Evolutionary conservation across 2,113 vertebrate species (phyloP).

Genomic region (Saccopteryx bilineata): DNA sequence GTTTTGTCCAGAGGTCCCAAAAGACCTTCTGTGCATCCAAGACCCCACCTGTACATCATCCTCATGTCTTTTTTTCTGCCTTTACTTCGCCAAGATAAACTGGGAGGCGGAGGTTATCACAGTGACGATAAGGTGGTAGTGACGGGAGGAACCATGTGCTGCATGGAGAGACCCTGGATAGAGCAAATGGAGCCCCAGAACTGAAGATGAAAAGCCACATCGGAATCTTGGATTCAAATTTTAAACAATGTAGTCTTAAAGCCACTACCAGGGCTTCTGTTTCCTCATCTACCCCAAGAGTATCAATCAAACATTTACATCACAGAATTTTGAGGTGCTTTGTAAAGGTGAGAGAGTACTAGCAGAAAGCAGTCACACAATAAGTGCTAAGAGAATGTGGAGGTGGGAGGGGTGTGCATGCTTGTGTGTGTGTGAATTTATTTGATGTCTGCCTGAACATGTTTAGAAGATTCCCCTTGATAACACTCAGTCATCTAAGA

Average conservation of each 20-base stretch:
- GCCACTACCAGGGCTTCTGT: not conserved
- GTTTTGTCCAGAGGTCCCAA: not conserved
- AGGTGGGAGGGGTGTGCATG: not conserved
- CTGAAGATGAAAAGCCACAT: not conserved
- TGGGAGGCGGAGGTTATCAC: not conserved
- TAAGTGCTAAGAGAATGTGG: not conserved
- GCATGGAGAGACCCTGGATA: not conserved
- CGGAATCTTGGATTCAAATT: not conserved
- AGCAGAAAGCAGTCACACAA: slow-evolving; percentile 1
- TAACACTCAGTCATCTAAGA: not conserved
- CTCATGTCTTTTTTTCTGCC: not conserved
- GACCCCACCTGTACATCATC: not conserved
- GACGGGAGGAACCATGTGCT: not conserved
- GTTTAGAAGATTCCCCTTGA: slow-evolving; percentile 37
- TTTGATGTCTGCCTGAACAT: not conserved
- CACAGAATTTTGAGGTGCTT: not conserved
- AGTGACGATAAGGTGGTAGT: too few species aligned
- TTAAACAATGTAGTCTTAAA: slow-evolving; percentile 3
- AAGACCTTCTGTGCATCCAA: not conserved
- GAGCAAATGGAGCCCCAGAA: not conserved
- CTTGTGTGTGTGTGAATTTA: not conserved
- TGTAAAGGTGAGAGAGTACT: not conserved
- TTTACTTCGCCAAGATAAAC: not conserved
- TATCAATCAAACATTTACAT: not conserved
- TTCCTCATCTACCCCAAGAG: slow-evolving; percentile 7